phyloP scores from a whole-genome alignment of 2,888 invertebrate species.

The Melanophora roralis region DNA sequence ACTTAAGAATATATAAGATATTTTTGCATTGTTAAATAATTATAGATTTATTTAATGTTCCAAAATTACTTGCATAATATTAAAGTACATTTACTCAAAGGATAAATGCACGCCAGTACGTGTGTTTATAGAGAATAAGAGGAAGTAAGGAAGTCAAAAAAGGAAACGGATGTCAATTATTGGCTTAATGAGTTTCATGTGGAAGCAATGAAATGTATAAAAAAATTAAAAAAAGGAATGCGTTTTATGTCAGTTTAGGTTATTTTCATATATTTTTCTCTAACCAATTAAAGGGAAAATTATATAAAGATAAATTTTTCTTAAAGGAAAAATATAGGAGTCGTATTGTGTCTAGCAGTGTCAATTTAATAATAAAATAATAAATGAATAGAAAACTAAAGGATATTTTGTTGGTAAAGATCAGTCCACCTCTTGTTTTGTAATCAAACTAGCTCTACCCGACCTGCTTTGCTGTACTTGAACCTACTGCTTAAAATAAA shows the following conservation, averaged over 20 bases:
- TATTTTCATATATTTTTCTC: not conserved
- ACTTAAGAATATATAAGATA: not conserved
- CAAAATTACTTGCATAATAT: not conserved
- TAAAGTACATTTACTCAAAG: not conserved
- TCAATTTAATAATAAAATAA: too few species aligned
- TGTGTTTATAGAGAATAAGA: not conserved
- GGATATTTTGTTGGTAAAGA: too few species aligned
- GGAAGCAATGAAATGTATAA: slow-evolving; percentile 52
- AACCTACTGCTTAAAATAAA: too few species aligned
- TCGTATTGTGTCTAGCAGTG: too few species aligned
- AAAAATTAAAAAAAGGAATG: slow-evolving; percentile 46
- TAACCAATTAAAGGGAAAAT: too few species aligned
- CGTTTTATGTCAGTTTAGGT: slow-evolving; percentile 1
- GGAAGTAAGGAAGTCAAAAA: slow-evolving; percentile 45
- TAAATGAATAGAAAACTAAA: too few species aligned
- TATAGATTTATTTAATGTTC: slow-evolving; percentile 36
- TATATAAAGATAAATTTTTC: too few species aligned
- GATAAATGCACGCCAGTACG: too few species aligned
- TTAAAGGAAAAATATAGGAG: too few species aligned
- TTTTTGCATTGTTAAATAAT: slow-evolving; percentile 52
- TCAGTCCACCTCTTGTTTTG: too few species aligned
- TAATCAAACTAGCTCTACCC: too few species aligned
- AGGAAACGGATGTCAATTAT: slow-evolving; percentile 62
- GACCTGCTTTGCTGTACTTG: too few species aligned
- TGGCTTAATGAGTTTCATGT: slow-evolving; percentile 63